A percentile compares a stretch with the other conserved stretches of the same genome.
Conservation (phyloP, 2,113 vertebrate species). For the Rhea pennata region DNA sequence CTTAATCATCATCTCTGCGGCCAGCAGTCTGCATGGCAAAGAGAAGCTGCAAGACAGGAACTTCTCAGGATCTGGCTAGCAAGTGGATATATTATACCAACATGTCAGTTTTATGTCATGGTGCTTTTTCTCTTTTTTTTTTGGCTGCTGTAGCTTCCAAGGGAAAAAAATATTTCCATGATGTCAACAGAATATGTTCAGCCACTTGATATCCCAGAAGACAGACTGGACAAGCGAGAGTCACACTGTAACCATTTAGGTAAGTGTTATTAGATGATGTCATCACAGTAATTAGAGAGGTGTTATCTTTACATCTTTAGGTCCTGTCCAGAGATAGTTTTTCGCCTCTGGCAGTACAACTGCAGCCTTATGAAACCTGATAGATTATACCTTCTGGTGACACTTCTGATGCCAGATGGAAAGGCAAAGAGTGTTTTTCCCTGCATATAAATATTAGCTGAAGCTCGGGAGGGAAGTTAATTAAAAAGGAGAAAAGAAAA, state of each 20-base stretch:
- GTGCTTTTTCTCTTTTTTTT: not conserved
- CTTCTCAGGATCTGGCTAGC: not conserved
- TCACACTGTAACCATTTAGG: conserved; percentile 77
- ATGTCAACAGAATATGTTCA: conserved; percentile 87
- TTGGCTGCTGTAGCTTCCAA: not conserved
- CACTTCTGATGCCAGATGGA: conserved; percentile 72
- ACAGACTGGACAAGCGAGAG: conserved; percentile 80
- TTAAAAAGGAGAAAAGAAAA: conserved; percentile 3
- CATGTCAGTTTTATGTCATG: not conserved
- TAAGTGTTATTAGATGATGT: conserved; percentile 58
- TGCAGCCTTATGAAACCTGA: conserved; percentile 55
- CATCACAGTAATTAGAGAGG: conserved; percentile 6
- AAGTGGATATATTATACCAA: not conserved
- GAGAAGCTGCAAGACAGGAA: conserved; percentile 1
- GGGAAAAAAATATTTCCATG: conserved; percentile 27
- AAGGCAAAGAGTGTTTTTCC: conserved; percentile 43
- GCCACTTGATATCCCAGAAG: conserved; percentile 81
- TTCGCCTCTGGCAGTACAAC: conserved; percentile 23
- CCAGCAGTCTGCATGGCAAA: not conserved
- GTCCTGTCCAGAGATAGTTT: not conserved
- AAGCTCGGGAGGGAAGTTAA: conserved; percentile 11
- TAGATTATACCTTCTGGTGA: conserved; percentile 69
- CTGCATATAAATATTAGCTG: conserved; percentile 45
- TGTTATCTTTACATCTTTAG: conserved; percentile 16
- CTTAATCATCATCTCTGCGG: too few species aligned